Conservation (phyloP, 1,140 invertebrate species). For the Microplitis demolitor region DNA sequence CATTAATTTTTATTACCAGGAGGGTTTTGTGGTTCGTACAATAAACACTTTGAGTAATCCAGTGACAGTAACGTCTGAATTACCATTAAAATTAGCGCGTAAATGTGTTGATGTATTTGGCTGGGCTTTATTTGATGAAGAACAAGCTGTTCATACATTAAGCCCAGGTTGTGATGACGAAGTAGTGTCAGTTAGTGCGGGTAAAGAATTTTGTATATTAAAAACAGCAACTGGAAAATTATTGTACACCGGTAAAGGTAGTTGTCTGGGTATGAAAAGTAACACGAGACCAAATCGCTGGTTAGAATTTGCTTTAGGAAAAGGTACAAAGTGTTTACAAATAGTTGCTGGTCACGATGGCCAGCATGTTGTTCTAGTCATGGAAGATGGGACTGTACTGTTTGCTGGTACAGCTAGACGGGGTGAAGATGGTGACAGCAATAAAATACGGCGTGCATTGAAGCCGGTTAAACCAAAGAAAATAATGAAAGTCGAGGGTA, state of each 20-base stretch:
- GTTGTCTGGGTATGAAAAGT: slow-evolving; percentile 74
- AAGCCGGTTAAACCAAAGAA: slow-evolving; percentile 93
- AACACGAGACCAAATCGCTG: slow-evolving; percentile 69
- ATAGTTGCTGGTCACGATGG: slow-evolving; percentile 92
- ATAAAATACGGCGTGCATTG: slow-evolving; percentile 79
- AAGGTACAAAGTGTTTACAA: slow-evolving; percentile 77
- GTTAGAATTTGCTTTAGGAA: slow-evolving; percentile 76
- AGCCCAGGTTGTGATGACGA: slow-evolving; percentile 73
- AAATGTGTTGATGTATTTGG: slow-evolving; percentile 81
- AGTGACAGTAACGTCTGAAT: slow-evolving; percentile 67
- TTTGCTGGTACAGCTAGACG: slow-evolving; percentile 88
- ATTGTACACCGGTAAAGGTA: slow-evolving; percentile 79
- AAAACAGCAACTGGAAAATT: slow-evolving; percentile 80
- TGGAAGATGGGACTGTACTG: slow-evolving; percentile 87
- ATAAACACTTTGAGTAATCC: slow-evolving; percentile 72
- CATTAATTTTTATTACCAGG: slow-evolving; percentile 60
- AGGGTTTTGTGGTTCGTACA: slow-evolving; percentile 80
- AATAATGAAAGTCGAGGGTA: slow-evolving; percentile 87
- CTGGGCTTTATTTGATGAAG: slow-evolving; percentile 73
- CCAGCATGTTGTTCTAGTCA: slow-evolving; percentile 83
- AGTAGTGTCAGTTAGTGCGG: slow-evolving; percentile 69
- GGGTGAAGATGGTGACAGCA: slow-evolving; percentile 89
- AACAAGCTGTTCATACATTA: slow-evolving; percentile 59
- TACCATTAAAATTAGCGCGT: slow-evolving; percentile 79
- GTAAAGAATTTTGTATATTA: slow-evolving; percentile 85